Conservation (phyloP, 2,113 vertebrate species). For the Vidua chalybeata region DNA sequence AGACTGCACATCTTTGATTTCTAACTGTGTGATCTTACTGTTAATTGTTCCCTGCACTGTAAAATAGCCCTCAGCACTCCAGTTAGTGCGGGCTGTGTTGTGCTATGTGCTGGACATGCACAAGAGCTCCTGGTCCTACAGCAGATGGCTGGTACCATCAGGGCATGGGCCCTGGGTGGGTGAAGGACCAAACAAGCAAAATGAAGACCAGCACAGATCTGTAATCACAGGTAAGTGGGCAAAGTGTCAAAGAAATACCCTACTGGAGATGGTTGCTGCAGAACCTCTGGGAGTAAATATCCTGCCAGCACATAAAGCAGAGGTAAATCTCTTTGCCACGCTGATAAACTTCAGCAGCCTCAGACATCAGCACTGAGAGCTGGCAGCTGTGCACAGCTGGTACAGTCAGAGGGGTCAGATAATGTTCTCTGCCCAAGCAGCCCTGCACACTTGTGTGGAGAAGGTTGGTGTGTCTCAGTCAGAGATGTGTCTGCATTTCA, state of each 20-base stretch:
- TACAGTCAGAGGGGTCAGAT: background rate
- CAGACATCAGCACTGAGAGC: background rate
- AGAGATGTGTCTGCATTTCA: background rate
- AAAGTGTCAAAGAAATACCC: conserved; percentile 15
- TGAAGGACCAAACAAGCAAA: background rate
- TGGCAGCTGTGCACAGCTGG: background rate
- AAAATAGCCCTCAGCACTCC: background rate
- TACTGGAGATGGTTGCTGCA: background rate
- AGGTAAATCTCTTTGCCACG: background rate
- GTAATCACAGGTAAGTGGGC: conserved; percentile 8
- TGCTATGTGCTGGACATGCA: background rate
- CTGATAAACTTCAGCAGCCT: background rate
- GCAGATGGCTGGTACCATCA: background rate
- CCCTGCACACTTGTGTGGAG: background rate
- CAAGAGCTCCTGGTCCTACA: background rate
- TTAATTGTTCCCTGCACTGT: background rate
- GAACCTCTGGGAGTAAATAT: background rate
- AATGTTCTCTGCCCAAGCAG: background rate
- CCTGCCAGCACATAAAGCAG: background rate
- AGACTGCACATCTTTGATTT: background rate
- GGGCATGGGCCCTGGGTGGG: background rate
- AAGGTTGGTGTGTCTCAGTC: background rate
- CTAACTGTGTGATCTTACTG: background rate
- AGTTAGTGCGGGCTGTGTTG: background rate
- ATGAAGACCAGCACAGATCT: background rate